Conservation (phyloP, 2,113 vertebrate genomes). For the Paracanthobrama guichenoti region DNA sequence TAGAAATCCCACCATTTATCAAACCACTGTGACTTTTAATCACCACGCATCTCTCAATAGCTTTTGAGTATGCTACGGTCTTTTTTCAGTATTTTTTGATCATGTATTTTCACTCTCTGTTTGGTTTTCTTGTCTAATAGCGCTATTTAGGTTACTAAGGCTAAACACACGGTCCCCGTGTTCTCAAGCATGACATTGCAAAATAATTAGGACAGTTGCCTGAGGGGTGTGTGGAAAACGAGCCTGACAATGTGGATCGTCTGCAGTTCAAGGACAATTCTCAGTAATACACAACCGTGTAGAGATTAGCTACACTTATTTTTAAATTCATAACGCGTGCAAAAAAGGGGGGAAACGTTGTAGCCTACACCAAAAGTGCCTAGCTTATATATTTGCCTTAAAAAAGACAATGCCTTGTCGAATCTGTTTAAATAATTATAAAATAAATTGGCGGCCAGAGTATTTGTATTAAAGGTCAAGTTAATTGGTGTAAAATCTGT, state of each 20-base stretch:
- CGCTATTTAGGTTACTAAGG: conserved; percentile 56
- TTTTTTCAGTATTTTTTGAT: neutral
- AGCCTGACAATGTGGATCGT: conserved; percentile 59
- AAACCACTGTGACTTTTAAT: conserved; percentile 22
- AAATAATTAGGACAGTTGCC: conserved; percentile 79
- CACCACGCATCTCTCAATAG: neutral
- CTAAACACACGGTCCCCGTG: conserved; percentile 73
- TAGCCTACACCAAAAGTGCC: neutral
- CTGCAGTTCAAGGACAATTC: conserved; percentile 57
- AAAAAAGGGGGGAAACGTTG: neutral
- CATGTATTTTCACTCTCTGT: neutral
- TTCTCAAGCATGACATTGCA: conserved; percentile 75
- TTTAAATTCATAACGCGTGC: neutral
- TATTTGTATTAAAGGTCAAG: neutral
- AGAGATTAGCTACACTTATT: neutral
- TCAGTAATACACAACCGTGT: conserved; percentile 35
- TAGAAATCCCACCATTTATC: neutral
- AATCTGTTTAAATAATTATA: neutral
- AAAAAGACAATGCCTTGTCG: neutral
- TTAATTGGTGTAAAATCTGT: neutral
- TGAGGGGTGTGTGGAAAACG: conserved; percentile 64
- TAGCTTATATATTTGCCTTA: neutral
- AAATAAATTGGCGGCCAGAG: too few relatives aligned
- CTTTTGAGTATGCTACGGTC: neutral
- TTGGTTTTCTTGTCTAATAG: conserved; percentile 24